Evolutionary conservation across 2,888 invertebrate species (phyloP).

Genomic region (Kuschelorhynchus macadamiae): DNA sequence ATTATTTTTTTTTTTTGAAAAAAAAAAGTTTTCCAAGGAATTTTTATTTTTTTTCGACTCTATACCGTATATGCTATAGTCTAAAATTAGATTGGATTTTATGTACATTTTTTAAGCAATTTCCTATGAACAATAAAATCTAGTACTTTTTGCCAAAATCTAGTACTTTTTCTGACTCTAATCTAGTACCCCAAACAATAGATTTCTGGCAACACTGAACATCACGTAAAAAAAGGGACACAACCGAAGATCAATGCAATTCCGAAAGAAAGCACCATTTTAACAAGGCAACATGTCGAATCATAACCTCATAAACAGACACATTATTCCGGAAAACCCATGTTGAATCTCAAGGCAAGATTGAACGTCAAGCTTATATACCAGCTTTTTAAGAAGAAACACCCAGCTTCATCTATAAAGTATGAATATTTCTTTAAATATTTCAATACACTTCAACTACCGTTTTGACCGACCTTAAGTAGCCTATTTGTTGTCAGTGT

Average conservation of each 20-base stretch:
- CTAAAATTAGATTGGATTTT: no score
- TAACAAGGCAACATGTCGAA: slow-evolving; percentile 28
- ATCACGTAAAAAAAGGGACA: slow-evolving; percentile 5
- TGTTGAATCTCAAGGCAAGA: slow-evolving; percentile 53
- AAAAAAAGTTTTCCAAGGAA: no score
- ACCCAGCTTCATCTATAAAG: slow-evolving; percentile 27
- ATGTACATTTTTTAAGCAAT: no score
- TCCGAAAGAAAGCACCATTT: slow-evolving; percentile 4
- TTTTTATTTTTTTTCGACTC: no score
- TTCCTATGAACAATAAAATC: no score
- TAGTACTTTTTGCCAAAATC: no score
- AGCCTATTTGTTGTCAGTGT: slow-evolving; percentile 14
- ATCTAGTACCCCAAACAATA: no score
- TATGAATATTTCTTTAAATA: slow-evolving; percentile 51
- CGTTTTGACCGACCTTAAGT: slow-evolving; percentile 13
- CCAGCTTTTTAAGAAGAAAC: slow-evolving; percentile 44
- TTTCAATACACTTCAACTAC: slow-evolving; percentile 48
- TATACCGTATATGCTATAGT: no score
- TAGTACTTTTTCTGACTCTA: no score
- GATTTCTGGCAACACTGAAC: no score
- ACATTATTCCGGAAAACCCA: slow-evolving; percentile 49
- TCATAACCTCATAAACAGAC: slow-evolving; percentile 40
- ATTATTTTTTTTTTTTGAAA: no score
- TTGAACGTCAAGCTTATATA: slow-evolving; percentile 53
- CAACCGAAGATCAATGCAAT: slow-evolving; percentile 9